A percentile compares a stretch with the other conserved stretches of the same genome.
These are phyloP conservation scores for Heliconius ethilla DNA, from an alignment of 2,888 invertebrate genomes.

Conservation along the genomic window DNA sequence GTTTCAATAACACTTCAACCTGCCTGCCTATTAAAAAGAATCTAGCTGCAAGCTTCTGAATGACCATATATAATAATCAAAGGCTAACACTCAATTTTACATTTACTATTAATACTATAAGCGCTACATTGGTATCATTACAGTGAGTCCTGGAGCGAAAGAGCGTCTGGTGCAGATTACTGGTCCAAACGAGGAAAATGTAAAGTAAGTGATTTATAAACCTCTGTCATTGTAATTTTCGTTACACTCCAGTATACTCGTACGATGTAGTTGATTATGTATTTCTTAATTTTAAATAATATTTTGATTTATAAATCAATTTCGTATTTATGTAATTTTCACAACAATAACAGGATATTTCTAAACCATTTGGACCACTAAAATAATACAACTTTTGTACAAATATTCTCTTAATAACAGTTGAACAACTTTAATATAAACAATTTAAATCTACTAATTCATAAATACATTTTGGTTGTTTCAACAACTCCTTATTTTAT, in stretches of 20 bases:
- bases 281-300: too few relatives aligned
- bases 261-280: too few relatives aligned
- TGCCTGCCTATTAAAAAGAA: slow-evolving; percentile 51
- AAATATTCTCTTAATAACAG: too few relatives aligned
- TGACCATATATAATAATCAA: slow-evolving; percentile 45
- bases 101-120: neutral
- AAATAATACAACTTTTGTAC: too few relatives aligned
- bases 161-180: slow-evolving; percentile 97
- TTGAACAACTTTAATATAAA: too few relatives aligned
- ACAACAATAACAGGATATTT: too few relatives aligned
- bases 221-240: neutral
- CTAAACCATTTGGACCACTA: too few relatives aligned
- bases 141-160: slow-evolving; percentile 96
- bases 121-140: slow-evolving; percentile 56
- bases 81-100: neutral
- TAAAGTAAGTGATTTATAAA: slow-evolving; percentile 84
- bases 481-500: too few relatives aligned
- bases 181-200: slow-evolving; percentile 95
- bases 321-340: too few relatives aligned
- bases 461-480: too few relatives aligned
- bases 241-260: neutral
- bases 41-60: slow-evolving; percentile 62
- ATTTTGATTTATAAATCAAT: too few relatives aligned
- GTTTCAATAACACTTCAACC: slow-evolving; percentile 30
- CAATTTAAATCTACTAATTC: too few relatives aligned